A percentile compares a stretch with the other conserved stretches of the same genome.
These are phyloP conservation scores for Paraescarpia echinospica DNA, from an alignment of 1,140 invertebrate genomes.

Conservation along the genomic window DNA sequence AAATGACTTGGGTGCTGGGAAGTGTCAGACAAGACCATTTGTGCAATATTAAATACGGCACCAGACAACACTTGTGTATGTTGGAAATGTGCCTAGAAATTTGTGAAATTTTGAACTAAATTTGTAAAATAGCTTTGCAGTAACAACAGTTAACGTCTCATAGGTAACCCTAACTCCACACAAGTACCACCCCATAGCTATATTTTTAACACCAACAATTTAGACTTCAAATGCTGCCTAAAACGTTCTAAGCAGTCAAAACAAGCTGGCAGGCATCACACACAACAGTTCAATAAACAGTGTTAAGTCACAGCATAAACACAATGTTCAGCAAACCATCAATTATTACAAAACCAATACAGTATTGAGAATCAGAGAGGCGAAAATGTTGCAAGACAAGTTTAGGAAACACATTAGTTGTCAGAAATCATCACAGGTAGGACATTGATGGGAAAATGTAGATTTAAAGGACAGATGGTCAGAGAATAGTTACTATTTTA, in stretches of 20 bases:
- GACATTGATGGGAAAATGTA: not conserved
- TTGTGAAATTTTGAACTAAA: not conserved
- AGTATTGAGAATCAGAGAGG: not conserved
- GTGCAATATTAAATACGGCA: not conserved
- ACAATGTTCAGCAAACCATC: not conserved
- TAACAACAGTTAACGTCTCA: no score
- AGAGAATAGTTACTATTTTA: not conserved
- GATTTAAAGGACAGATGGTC: not conserved
- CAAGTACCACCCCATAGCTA: not conserved
- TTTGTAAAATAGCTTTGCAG: not conserved
- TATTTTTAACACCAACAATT: not conserved
- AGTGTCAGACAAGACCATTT: not conserved
- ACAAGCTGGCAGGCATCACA: not conserved
- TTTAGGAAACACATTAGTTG: not conserved
- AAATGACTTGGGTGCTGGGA: not conserved
- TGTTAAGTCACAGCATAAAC: not conserved
- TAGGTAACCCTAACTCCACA: not conserved
- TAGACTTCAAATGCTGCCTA: not conserved
- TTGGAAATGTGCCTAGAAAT: not conserved
- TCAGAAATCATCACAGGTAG: not conserved
- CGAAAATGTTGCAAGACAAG: not conserved
- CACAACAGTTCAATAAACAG: not conserved
- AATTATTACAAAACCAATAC: not conserved
- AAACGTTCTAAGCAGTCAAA: not conserved
- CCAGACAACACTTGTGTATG: not conserved